phyloP scores from a whole-genome alignment of 23 tunicate species.

The Ciona savignyi region DNA sequence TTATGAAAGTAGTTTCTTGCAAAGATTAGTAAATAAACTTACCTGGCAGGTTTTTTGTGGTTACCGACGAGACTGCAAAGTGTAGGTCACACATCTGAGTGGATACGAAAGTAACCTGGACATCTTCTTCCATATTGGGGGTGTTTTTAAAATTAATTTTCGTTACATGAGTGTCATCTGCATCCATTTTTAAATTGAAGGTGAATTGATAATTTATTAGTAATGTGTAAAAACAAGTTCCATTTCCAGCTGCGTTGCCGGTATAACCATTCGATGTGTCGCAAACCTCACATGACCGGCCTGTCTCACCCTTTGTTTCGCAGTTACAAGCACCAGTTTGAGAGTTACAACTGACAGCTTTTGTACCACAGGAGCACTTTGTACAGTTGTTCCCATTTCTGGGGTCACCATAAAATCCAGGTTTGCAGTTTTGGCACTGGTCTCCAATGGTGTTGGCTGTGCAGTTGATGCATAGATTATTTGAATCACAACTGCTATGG shows the following conservation, averaged over 20 bases:
- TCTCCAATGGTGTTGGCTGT: constrained; percentile 54
- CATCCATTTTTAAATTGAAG: constrained; percentile 25
- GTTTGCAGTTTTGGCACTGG: constrained; percentile 49
- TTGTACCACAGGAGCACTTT: constrained; percentile 49
- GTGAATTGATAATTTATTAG: constrained; percentile 48
- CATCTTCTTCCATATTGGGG: constrained; percentile 28
- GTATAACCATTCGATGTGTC: constrained; percentile 22
- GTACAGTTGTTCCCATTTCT: constrained; percentile 70
- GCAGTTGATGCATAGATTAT: constrained; percentile 38
- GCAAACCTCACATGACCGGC: constrained; percentile 43
- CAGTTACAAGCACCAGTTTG: constrained; percentile 73
- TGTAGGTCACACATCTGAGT: background rate
- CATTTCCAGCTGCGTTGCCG: constrained; percentile 64
- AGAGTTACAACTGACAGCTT: constrained; percentile 45
- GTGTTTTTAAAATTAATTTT: constrained; percentile 71
- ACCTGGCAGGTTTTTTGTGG: too few relatives aligned
- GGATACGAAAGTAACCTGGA: constrained; percentile 26
- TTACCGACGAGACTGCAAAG: constrained; percentile 1
- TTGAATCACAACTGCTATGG: constrained; percentile 58
- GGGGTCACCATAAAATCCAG: constrained; percentile 69
- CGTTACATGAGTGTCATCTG: constrained; percentile 32
- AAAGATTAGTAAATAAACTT: too few relatives aligned
- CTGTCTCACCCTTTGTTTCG: constrained; percentile 76
- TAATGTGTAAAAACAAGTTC: constrained; percentile 79
- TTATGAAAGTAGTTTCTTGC: too few relatives aligned